Conservation (phyloP, 2,113 vertebrate genomes). For the Scomber colias region DNA sequence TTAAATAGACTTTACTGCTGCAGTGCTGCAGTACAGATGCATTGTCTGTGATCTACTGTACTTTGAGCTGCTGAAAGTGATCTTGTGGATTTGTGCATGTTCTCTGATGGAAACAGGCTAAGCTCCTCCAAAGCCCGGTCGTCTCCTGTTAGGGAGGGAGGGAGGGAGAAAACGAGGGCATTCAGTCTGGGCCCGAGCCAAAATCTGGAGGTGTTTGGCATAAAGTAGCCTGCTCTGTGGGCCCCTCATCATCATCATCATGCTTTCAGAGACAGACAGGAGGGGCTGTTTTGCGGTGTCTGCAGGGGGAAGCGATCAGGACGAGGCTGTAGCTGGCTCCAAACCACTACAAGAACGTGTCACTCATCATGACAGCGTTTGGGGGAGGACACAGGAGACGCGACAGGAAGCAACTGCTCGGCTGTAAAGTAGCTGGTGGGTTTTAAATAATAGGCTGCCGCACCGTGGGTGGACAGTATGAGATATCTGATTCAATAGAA, state of each 20-base stretch:
- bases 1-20: not conserved
- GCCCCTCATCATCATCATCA: constrained; percentile 27
- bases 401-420: not conserved
- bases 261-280: constrained; percentile 36
- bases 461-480: not conserved
- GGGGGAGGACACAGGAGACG: not conserved
- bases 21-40: not conserved
- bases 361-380: constrained; percentile 1
- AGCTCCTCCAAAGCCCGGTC: constrained; percentile 23
- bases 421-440: not conserved
- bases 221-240: constrained; percentile 31
- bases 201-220: constrained; percentile 49
- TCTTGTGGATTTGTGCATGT: constrained; percentile 25
- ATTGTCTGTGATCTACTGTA: not conserved
- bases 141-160: not conserved
- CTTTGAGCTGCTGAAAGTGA: constrained; percentile 21
- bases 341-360: constrained; percentile 38
- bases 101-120: constrained; percentile 1
- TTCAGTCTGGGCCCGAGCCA: constrained; percentile 26
- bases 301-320: constrained; percentile 29
- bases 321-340: not conserved
- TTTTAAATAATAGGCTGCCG: constrained; percentile 3
- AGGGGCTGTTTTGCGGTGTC: constrained; percentile 44
- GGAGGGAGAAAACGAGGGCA: constrained; percentile 36
- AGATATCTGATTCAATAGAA: not conserved